phyloP scores from a whole-genome alignment of 2,797 vertebrate genomes.

The Malurus leucopterus region DNA sequence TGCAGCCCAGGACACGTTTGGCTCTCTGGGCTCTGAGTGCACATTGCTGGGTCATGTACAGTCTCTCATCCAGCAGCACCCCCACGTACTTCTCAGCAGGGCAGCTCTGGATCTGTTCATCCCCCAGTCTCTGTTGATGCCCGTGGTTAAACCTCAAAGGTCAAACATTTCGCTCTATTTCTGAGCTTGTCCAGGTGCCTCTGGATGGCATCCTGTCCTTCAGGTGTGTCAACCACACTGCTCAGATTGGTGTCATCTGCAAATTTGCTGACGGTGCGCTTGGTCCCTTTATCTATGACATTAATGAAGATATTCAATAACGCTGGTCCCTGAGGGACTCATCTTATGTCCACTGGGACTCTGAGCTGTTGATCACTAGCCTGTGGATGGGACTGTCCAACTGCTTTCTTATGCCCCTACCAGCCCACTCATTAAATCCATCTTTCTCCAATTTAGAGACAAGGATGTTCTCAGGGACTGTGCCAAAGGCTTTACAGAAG shows the following conservation, averaged over 20 bases:
- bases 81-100: background rate
- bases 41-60: background rate
- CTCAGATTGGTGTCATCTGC: background rate
- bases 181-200: background rate
- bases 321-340: background rate
- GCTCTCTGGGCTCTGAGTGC: background rate
- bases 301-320: background rate
- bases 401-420: background rate
- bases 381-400: background rate
- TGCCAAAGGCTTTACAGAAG: background rate
- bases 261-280: background rate
- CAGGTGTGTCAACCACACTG: background rate
- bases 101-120: background rate
- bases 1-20: background rate
- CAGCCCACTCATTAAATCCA: background rate
- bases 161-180: background rate
- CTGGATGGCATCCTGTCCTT: background rate
- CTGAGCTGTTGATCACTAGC: background rate
- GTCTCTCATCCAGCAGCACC: background rate
- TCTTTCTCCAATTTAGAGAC: background rate
- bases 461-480: background rate
- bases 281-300: background rate
- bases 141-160: background rate
- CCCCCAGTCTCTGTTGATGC: background rate
- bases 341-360: accelerated